Evolutionary conservation across 2,797 vertebrate genomes (phyloP).

Genomic region (Bradypus variegatus): DNA sequence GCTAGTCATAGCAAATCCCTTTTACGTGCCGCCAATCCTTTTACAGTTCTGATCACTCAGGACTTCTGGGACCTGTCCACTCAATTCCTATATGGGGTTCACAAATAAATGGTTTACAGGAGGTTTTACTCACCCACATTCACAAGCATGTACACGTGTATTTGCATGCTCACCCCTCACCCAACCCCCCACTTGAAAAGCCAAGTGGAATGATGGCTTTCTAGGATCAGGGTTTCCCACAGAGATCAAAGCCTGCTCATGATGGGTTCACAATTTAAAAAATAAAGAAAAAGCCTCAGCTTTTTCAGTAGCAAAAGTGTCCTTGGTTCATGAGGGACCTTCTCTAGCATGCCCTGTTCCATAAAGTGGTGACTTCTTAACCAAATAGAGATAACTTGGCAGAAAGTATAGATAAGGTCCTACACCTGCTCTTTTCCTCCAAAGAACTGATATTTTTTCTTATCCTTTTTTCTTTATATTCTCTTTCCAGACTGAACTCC

Average conservation of each 20-base stretch:
- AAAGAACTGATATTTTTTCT: not conserved
- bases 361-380: not conserved
- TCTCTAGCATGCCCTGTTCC: not conserved
- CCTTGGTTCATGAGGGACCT: not conserved
- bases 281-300: not conserved
- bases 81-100: not conserved
- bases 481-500: not conserved
- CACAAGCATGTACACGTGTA: too few species aligned
- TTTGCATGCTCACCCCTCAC: not conserved
- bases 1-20: not conserved
- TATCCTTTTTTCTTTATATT: not conserved
- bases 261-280: not conserved
- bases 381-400: not conserved
- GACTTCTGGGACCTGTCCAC: not conserved
- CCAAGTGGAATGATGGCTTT: not conserved
- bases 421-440: not conserved
- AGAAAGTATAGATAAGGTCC: not conserved
- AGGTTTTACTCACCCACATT: not conserved
- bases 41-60: not conserved
- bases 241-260: not conserved
- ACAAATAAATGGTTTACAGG: not conserved
- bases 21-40: not conserved
- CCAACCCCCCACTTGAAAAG: not conserved
- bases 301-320: not conserved
- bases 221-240: not conserved